phyloP scores from a whole-genome alignment of 1,140 invertebrate genomes.

The Reticulitermes speratus region DNA sequence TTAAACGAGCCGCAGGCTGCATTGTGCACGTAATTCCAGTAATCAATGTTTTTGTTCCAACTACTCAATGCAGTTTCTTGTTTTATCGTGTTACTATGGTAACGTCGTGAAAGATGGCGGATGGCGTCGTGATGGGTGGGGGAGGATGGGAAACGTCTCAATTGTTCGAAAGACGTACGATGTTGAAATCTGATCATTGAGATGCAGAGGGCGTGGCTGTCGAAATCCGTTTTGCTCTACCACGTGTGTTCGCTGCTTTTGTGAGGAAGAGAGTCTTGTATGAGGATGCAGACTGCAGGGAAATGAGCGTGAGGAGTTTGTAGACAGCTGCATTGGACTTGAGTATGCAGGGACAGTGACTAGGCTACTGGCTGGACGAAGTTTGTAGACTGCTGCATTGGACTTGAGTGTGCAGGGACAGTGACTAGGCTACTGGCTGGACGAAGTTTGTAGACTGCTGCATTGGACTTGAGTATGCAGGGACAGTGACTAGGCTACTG shows the following conservation, averaged over 20 bases:
- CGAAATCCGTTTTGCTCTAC: background rate
- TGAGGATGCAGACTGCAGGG: background rate
- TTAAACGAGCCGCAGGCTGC: too few relatives aligned
- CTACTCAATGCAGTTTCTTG: background rate
- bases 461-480: background rate
- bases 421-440: too few relatives aligned
- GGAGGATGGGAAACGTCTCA: background rate
- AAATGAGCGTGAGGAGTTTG: background rate
- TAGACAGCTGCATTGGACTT: background rate
- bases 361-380: too few relatives aligned
- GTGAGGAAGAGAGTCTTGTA: background rate
- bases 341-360: too few relatives aligned
- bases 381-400: background rate
- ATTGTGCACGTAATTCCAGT: too few relatives aligned
- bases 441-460: background rate
- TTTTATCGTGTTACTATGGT: background rate
- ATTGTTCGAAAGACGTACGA: background rate
- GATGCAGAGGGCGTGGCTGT: background rate
- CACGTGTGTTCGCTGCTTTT: background rate
- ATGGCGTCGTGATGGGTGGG: background rate
- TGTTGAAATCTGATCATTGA: constrained; percentile 6
- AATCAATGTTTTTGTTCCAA: too few relatives aligned
- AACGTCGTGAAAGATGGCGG: background rate
- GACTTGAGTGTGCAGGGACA: background rate
- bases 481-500: too few relatives aligned